phyloP scores from a whole-genome alignment of 2,888 invertebrate genomes.

The Biston betularia region DNA sequence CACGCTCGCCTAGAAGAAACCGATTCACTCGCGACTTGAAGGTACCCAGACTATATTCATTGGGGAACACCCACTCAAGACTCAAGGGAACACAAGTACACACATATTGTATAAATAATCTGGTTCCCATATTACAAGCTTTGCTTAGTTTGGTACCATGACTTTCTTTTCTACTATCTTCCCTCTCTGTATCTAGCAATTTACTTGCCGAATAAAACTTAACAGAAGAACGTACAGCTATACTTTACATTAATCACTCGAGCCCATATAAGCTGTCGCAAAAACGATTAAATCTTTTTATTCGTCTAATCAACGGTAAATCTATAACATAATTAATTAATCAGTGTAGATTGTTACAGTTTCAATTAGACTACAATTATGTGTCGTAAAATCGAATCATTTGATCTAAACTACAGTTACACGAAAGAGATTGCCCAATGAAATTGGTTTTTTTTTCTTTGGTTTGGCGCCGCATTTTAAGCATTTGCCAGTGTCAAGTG shows the following conservation, averaged over 20 bases:
- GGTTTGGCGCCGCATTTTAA: no score
- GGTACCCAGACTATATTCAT: no score
- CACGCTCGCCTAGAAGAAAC: no score
- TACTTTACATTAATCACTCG: conserved; percentile 23
- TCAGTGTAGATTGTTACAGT: conserved; percentile 42
- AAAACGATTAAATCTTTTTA: conserved; percentile 41
- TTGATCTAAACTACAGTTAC: conserved; percentile 32
- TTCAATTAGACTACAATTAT: conserved; percentile 43
- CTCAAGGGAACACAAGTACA: no score
- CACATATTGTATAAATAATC: no score
- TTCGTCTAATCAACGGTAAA: conserved; percentile 37
- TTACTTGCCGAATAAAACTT: conserved; percentile 2
- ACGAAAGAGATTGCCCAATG: conserved; percentile 19
- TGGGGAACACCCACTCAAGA: no score
- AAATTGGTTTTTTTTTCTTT: conserved; percentile 2
- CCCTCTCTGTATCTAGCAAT: neutral
- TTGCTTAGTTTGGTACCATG: no score
- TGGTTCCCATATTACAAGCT: no score
- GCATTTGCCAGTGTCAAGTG: no score
- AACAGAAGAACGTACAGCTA: conserved; percentile 3
- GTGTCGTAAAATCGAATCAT: conserved; percentile 35
- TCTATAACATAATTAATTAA: conserved; percentile 43
- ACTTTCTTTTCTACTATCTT: no score
- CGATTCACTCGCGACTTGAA: no score
- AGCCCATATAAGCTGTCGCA: conserved; percentile 30